Percentiles rank a stretch among this genome's conserved stretches.
These are phyloP conservation scores for Glyphotaelius pellucidus DNA, from an alignment of 2,888 invertebrate genomes.

Conservation along the genomic window DNA sequence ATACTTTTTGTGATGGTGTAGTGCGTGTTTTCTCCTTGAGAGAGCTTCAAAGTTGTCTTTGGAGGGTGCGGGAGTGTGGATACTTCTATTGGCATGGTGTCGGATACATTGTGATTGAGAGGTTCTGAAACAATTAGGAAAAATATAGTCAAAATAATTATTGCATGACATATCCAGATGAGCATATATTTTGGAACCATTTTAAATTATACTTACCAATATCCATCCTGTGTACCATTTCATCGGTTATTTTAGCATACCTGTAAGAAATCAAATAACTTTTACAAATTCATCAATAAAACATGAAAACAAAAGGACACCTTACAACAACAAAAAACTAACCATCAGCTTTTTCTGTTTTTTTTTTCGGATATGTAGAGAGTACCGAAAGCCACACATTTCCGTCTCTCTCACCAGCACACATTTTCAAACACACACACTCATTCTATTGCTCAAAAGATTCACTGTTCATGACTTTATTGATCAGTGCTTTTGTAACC, in stretches of 20 bases:
- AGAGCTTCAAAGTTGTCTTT: conserved; percentile 47
- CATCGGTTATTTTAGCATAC: conserved; percentile 59
- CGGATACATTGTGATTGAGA: conserved; percentile 41
- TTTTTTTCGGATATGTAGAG: not conserved
- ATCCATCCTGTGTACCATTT: conserved; percentile 50
- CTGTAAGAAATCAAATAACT: conserved; percentile 49
- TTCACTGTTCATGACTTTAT: not conserved
- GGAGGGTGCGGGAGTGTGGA: conserved; percentile 60
- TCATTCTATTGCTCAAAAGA: not conserved
- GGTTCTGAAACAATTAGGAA: conserved; percentile 49
- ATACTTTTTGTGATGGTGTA: conserved; percentile 61
- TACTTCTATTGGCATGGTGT: conserved; percentile 48
- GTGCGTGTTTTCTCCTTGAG: conserved; percentile 53
- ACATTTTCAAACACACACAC: not conserved
- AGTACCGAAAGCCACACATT: not conserved
- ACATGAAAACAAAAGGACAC: not conserved
- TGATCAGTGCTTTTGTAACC: not conserved
- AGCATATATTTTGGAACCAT: not conserved
- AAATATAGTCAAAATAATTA: not conserved
- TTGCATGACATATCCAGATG: not conserved
- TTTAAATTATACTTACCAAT: conserved; percentile 38
- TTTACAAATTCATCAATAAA: not conserved
- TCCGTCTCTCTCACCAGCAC: too few relatives aligned
- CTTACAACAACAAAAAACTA: not conserved
- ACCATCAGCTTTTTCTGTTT: not conserved